A percentile compares a stretch with the other conserved stretches of the same genome.
phyloP scores from a whole-genome alignment of 1,140 invertebrate genomes.

The Panulirus ornatus region DNA sequence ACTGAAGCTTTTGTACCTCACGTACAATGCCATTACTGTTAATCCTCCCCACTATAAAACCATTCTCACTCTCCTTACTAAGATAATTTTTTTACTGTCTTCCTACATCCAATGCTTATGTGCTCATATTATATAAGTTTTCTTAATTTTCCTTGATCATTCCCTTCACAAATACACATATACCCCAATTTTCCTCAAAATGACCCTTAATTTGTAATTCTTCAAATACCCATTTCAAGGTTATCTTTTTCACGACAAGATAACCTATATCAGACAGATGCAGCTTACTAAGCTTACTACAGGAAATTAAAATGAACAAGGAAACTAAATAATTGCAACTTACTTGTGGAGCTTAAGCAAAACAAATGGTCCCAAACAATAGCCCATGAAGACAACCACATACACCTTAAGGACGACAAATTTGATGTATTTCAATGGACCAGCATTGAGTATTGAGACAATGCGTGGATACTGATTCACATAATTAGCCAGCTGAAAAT shows the following conservation, averaged over 20 bases:
- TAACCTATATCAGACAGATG: not conserved
- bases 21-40: too few species aligned
- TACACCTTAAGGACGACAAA: constrained; percentile 85
- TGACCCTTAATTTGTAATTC: not conserved
- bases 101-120: too few species aligned
- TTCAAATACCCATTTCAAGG: not conserved
- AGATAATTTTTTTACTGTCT: too few species aligned
- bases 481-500: constrained; percentile 77
- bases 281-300: not conserved
- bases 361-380: constrained; percentile 89
- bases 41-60: too few species aligned
- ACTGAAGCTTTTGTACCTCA: too few species aligned
- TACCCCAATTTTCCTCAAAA: not conserved
- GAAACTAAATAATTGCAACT: not conserved
- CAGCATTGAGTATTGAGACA: constrained; percentile 74
- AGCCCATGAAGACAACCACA: constrained; percentile 90
- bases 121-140: too few species aligned
- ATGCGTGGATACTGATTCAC: constrained; percentile 76
- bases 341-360: constrained; percentile 84
- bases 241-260: not conserved
- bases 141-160: too few species aligned
- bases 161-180: not conserved
- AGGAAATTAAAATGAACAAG: not conserved
- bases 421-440: constrained; percentile 77
- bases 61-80: too few species aligned